Evolutionary conservation across 2,797 vertebrate species (phyloP).

Genomic region (Sciaenops ocellatus): DNA sequence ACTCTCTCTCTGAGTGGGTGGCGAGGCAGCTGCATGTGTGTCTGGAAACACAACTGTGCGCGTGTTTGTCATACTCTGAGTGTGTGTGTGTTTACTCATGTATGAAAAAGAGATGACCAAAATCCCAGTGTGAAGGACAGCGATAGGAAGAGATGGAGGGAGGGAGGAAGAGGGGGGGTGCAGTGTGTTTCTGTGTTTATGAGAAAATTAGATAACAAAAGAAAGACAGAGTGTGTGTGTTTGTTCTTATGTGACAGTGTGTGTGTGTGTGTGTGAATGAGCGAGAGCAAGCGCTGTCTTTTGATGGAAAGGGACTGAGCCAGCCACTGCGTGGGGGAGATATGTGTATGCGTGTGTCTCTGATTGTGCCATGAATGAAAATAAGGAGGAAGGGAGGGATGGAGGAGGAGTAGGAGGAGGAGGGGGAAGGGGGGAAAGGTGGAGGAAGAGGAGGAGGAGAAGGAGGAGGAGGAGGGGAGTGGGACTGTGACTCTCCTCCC

Average conservation of each 20-base stretch:
- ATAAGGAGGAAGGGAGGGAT: conserved; percentile 71
- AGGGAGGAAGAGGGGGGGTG: neutral
- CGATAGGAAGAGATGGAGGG: conserved; percentile 46
- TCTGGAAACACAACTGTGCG: conserved; percentile 47
- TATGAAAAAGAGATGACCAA: conserved; percentile 59
- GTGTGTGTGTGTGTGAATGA: conserved; percentile 25
- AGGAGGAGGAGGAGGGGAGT: conserved; percentile 14
- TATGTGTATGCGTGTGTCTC: conserved; percentile 69
- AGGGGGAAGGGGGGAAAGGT: conserved; percentile 55
- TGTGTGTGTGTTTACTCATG: conserved; percentile 37
- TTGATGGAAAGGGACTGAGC: conserved; percentile 70
- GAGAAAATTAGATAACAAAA: conserved; percentile 67
- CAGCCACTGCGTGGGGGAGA: conserved; percentile 71
- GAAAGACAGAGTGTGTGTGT: conserved; percentile 25
- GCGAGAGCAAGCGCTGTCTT: conserved; percentile 34
- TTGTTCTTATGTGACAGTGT: conserved; percentile 33
- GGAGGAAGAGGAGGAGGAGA: conserved; percentile 2
- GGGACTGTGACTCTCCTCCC: conserved; percentile 68
- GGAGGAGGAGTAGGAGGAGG: conserved; percentile 1
- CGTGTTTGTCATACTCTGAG: conserved; percentile 7
- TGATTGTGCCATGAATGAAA: conserved; percentile 88
- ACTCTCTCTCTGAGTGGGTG: conserved; percentile 61
- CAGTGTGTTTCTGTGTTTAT: conserved; percentile 45
- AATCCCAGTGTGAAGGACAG: conserved; percentile 58
- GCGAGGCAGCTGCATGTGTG: conserved; percentile 58